Conservation (phyloP, 2,888 invertebrate species). For the Stomorhina lunata region DNA sequence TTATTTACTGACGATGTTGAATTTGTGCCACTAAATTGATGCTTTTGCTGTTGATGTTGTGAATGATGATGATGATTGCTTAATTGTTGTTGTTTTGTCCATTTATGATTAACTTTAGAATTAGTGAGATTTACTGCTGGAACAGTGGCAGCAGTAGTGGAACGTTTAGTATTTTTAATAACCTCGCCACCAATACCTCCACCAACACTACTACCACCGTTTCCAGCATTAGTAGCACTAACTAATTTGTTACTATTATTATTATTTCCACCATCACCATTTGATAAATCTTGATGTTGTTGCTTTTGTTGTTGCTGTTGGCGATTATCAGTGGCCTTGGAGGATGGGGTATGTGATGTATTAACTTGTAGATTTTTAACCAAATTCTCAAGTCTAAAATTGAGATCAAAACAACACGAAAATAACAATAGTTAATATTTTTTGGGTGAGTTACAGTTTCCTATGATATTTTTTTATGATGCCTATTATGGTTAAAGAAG, state of each 20-base stretch:
- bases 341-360: conserved; percentile 68
- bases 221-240: conserved; percentile 55
- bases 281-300: conserved; percentile 63
- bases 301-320: conserved; percentile 58
- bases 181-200: conserved; percentile 64
- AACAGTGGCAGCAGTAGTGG: conserved; percentile 37
- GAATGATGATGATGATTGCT: conserved; percentile 55
- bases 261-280: conserved; percentile 68
- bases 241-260: conserved; percentile 58
- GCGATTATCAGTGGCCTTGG: conserved; percentile 34
- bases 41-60: conserved; percentile 57
- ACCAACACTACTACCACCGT: conserved; percentile 58
- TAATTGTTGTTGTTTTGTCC: conserved; percentile 50
- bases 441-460: conserved; percentile 19
- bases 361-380: conserved; percentile 77
- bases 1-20: conserved; percentile 16
- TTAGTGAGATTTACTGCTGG: conserved; percentile 19
- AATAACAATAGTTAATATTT: conserved; percentile 51
- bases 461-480: no score
- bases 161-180: conserved; percentile 64
- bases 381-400: conserved; percentile 79
- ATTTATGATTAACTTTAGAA: conserved; percentile 50
- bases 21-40: conserved; percentile 34
- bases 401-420: conserved; percentile 69
- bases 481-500: no score